These are phyloP conservation scores for Caenorhabditis auriculariae DNA, from an alignment of 2,888 invertebrate genomes.

Conservation along the genomic window DNA sequence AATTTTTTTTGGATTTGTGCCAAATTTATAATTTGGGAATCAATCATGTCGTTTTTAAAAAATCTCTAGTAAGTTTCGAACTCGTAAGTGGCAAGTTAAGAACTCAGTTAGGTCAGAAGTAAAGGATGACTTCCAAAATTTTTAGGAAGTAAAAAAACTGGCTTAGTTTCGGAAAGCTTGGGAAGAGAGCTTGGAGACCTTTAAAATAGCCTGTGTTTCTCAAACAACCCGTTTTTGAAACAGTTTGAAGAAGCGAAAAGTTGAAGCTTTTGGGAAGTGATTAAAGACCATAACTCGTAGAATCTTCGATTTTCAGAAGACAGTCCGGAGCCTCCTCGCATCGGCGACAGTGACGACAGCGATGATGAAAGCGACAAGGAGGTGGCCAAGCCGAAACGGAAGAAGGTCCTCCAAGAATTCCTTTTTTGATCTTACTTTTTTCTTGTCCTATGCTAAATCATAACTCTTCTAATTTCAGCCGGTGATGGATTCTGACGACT, in stretches of 20 bases:
- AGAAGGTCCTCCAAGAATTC: slow-evolving; percentile 17
- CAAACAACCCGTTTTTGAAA: no score
- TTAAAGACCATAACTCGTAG: not conserved
- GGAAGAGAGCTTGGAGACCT: no score
- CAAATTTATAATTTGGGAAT: no score
- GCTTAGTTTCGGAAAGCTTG: no score
- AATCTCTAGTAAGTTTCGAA: no score
- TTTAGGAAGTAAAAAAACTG: no score
- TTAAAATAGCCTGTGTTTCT: no score
- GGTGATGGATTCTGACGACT: slow-evolving; percentile 25
- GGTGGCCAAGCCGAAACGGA: slow-evolving; percentile 24
- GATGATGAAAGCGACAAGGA: slow-evolving; percentile 26
- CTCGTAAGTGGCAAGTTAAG: no score
- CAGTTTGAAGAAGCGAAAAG: not conserved
- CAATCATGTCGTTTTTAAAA: no score
- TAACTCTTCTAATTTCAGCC: slow-evolving; percentile 3
- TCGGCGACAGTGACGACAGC: slow-evolving; percentile 10
- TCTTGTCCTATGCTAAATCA: not conserved
- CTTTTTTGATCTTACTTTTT: not conserved
- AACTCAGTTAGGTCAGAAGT: no score
- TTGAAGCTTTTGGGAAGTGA: not conserved
- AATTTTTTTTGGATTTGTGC: no score
- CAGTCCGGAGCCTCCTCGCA: slow-evolving; percentile 16
- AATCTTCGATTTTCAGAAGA: slow-evolving; percentile 11
- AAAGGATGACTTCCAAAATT: no score